These are phyloP conservation scores for Equus quagga DNA, from an alignment of 2,113 vertebrate species.

Conservation along the genomic window DNA sequence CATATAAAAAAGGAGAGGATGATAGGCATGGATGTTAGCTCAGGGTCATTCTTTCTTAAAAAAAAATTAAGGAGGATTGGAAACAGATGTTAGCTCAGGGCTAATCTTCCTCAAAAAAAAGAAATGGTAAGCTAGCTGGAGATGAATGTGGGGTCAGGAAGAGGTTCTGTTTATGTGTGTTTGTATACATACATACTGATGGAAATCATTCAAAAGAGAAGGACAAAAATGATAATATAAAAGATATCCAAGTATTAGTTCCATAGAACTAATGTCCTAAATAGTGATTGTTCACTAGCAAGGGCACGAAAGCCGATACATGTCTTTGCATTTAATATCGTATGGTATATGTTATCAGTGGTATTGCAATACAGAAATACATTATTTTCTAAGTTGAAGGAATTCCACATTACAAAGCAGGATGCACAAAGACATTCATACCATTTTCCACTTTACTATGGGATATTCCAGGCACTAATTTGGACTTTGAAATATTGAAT, in stretches of 20 bases:
- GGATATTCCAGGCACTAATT: not conserved
- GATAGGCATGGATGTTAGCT: too few relatives aligned
- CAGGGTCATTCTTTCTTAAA: too few relatives aligned
- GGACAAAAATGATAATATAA: not conserved
- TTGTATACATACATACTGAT: not conserved
- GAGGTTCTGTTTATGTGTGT: not conserved
- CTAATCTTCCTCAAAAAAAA: not conserved
- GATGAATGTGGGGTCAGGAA: not conserved
- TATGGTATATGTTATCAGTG: not conserved
- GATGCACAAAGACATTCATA: not conserved
- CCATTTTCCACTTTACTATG: not conserved
- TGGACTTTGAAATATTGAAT: not conserved
- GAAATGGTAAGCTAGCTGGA: not conserved
- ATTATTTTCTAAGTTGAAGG: not conserved
- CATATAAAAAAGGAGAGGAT: too few relatives aligned
- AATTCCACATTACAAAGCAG: not conserved
- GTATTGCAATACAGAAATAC: not conserved
- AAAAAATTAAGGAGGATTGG: too few relatives aligned
- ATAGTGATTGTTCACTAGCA: not conserved
- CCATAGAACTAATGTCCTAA: not conserved
- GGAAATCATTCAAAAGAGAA: not conserved
- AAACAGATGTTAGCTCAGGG: too few relatives aligned
- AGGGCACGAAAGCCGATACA: not conserved
- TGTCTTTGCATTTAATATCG: not conserved
- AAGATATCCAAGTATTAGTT: not conserved